phyloP scores from a whole-genome alignment of 2,113 vertebrate genomes.

The Tiliqua scincoides region DNA sequence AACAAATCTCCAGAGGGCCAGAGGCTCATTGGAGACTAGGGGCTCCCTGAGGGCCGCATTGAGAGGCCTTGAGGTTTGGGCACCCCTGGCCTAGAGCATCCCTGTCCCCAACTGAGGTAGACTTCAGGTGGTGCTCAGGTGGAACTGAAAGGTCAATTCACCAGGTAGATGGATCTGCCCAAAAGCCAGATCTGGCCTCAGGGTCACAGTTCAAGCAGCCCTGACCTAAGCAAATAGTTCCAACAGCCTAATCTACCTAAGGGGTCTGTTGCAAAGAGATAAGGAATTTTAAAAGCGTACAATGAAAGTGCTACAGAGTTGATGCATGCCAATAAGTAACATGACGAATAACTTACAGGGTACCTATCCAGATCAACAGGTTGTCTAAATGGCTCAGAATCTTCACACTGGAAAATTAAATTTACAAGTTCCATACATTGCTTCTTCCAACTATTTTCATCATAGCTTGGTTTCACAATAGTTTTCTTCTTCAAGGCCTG shows the following conservation, averaged over 20 bases:
- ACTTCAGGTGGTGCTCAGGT: too few relatives aligned
- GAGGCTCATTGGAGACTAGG: too few relatives aligned
- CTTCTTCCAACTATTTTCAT: constrained; percentile 90
- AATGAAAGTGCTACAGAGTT: background rate
- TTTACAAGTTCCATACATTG: constrained; percentile 89
- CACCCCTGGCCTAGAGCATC: too few relatives aligned
- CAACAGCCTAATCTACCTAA: background rate
- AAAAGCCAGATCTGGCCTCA: too few relatives aligned
- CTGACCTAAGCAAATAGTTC: background rate
- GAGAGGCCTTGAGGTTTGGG: too few relatives aligned
- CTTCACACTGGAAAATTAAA: constrained; percentile 93
- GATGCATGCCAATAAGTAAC: background rate
- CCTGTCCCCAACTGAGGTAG: too few relatives aligned
- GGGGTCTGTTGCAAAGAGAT: background rate
- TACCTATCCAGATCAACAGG: constrained; percentile 92
- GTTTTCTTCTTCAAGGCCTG: constrained; percentile 63
- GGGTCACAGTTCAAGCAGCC: too few relatives aligned
- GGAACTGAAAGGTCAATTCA: too few relatives aligned
- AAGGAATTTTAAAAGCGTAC: background rate
- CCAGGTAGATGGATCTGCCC: too few relatives aligned
- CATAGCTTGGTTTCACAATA: constrained; percentile 53
- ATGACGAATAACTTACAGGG: constrained; percentile 80
- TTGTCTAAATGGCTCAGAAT: constrained; percentile 94
- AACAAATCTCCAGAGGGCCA: too few relatives aligned
- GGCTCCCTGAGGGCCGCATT: too few relatives aligned